A percentile compares a stretch with the other conserved stretches of the same genome.
phyloP scores from a whole-genome alignment of 2,797 vertebrate species.

The Clarias pachynema region DNA sequence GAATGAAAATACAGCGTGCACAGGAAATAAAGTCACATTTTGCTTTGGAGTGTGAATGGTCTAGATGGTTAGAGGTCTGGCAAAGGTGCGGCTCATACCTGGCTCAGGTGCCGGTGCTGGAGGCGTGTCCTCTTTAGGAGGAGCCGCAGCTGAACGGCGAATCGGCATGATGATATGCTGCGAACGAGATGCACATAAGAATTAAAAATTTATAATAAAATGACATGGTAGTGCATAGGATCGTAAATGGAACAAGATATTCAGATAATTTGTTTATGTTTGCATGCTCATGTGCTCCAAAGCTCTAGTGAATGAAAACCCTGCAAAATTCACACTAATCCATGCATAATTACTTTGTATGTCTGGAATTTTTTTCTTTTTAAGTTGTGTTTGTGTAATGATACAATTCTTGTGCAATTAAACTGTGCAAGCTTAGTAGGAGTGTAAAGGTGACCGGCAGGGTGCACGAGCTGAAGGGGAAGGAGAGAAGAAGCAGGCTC shows the following conservation, averaged over 20 bases:
- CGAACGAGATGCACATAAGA: background rate
- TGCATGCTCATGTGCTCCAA: background rate
- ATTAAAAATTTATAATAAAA: background rate
- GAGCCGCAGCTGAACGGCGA: slow-evolving; percentile 85
- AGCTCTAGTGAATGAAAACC: background rate
- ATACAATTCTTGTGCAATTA: background rate
- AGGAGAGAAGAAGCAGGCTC: background rate
- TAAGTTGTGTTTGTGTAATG: too few species aligned
- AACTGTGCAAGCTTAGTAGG: background rate
- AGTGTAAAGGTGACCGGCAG: background rate
- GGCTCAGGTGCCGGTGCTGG: slow-evolving; percentile 82
- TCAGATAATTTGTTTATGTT: background rate
- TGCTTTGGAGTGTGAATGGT: background rate
- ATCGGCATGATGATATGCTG: slow-evolving; percentile 85
- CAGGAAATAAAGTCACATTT: background rate
- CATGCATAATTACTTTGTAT: background rate
- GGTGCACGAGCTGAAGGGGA: background rate
- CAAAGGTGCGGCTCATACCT: slow-evolving; percentile 70
- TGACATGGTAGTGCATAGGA: background rate
- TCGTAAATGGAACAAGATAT: background rate
- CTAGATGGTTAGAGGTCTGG: too few species aligned
- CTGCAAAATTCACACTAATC: background rate
- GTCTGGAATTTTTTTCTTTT: background rate
- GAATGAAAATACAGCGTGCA: background rate
- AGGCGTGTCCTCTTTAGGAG: slow-evolving; percentile 83